Evolutionary conservation across 1,140 invertebrate genomes (phyloP), one percentile per base, ranked within the genome.

Genomic region (Battus philenor): DNA sequence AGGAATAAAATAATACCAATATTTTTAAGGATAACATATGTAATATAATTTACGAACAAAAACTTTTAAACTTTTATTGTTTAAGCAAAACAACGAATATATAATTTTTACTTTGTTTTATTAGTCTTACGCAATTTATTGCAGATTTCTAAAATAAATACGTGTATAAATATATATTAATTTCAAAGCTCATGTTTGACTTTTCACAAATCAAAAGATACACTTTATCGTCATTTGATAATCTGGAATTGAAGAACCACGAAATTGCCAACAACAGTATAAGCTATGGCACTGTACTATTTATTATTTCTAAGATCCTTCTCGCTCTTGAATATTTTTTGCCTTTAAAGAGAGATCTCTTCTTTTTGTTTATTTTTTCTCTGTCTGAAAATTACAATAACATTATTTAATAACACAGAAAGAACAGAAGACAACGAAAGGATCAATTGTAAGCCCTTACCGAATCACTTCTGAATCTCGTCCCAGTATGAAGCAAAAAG

Each of bases 271-370:
- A 39, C 9, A 12, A 1, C n/a, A 2, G 26, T 8, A 9, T 10
- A 1, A 16, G 10, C 6, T 27, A 29, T 9, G 24, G 24, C 12
- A n/a, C 12, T 10, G 6, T n/a, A 16, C n/a, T 4, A 33, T 46
- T 8, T 22, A 31, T 11, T 34, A 36, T 29, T 43, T 58, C 49
- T 43, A 71, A 56, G 69, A 78, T 48, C 55, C 59, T 30, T 47
- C 61, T 8, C 60, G 56, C 11, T 73, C 70, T 12, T 77, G 69
- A 13, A 77, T 47, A 17, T 44, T 73, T 16, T 52, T 38, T 17
- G 77, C 74, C 62, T 69, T 77, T 11, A 71, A 44, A 0, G 64
- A 47, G n/a, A 73, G 41, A 1, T 22, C 13, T 45, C 41, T 20
- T 56, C 47, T 45, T 60, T n/a, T 50, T 1, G 17, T 43, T 20